Conservation (phyloP, 2,113 vertebrate species). For the Otolemur garnettii region DNA sequence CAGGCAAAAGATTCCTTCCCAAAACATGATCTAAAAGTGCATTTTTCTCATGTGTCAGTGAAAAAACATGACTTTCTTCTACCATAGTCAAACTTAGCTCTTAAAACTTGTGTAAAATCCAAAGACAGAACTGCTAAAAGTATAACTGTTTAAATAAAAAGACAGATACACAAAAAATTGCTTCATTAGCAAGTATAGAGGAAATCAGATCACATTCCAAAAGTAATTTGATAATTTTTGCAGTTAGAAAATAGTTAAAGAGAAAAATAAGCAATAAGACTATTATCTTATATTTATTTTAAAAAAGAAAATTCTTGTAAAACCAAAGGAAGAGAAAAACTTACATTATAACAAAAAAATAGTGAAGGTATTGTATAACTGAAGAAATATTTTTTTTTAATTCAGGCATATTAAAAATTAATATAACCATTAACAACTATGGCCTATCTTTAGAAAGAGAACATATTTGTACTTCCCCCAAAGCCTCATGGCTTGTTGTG, state of each 20-base stretch:
- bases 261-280: not conserved
- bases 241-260: constrained; percentile 17
- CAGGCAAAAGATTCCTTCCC: not conserved
- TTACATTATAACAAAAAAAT: not conserved
- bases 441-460: not conserved
- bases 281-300: constrained; percentile 20
- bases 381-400: not conserved
- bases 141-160: constrained; percentile 40
- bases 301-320: constrained; percentile 34
- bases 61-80: constrained; percentile 37
- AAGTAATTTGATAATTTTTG: constrained; percentile 36
- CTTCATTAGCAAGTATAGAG: constrained; percentile 45
- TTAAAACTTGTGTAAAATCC: not conserved
- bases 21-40: constrained; percentile 31
- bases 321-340: not conserved
- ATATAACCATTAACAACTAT: not conserved
- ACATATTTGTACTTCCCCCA: not conserved
- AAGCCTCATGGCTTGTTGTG: rapidly evolving
- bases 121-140: constrained; percentile 24
- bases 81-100: not conserved
- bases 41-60: constrained; percentile 17
- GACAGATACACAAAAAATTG: constrained; percentile 30
- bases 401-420: constrained; percentile 46
- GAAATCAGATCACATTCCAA: constrained; percentile 28
- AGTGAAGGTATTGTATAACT: not conserved